Conservation (phyloP, 2,113 vertebrate species). For the Buteo buteo region DNA sequence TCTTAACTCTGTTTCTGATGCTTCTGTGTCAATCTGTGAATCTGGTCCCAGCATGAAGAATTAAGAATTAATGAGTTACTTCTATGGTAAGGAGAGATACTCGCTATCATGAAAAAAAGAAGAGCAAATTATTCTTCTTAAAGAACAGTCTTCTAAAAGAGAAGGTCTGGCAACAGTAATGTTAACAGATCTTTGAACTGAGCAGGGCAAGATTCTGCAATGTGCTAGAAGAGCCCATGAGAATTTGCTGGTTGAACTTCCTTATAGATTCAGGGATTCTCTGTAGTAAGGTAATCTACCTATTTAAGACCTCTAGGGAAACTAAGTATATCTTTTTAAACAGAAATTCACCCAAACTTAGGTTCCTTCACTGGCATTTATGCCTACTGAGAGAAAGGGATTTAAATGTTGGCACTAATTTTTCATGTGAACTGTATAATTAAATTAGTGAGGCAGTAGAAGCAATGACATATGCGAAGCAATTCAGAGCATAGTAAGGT, state of each 20-base stretch:
- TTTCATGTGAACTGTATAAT: neutral
- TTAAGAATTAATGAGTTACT: neutral
- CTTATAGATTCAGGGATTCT: neutral
- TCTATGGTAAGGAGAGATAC: neutral
- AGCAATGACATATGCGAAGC: neutral
- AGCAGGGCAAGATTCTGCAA: neutral
- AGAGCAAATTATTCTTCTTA: neutral
- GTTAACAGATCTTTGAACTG: neutral
- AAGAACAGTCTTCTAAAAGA: neutral
- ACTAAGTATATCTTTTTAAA: neutral
- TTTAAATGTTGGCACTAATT: neutral
- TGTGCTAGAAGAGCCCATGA: neutral
- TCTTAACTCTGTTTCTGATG: neutral
- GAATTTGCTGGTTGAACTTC: neutral
- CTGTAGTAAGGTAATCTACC: neutral
- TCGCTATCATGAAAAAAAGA: neutral
- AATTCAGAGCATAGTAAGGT: neutral
- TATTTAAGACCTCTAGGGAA: neutral
- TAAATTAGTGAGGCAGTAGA: neutral
- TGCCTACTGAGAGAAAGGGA: neutral
- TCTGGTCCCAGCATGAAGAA: neutral
- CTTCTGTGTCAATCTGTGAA: neutral
- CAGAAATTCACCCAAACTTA: neutral
- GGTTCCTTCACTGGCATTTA: neutral
- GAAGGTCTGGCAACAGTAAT: neutral